phyloP scores from a whole-genome alignment of 1,140 invertebrate species.

The Planococcus citri region DNA sequence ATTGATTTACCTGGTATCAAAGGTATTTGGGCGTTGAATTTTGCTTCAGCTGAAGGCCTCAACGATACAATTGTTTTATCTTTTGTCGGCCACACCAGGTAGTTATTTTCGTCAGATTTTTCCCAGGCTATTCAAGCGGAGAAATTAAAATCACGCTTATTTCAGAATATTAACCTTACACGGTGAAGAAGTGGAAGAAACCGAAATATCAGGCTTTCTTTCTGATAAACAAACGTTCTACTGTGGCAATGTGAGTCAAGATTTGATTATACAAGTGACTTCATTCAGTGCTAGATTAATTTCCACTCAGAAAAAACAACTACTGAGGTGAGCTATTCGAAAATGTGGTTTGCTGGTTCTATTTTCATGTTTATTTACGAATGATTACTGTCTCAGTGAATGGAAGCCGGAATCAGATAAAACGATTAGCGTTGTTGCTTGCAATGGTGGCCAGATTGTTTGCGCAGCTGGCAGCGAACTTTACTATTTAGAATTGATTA shows the following conservation, averaged over 20 bases:
- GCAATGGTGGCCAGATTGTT: conserved; percentile 69
- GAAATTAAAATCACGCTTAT: background rate
- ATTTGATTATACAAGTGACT: conserved; percentile 76
- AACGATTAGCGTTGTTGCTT: conserved; percentile 76
- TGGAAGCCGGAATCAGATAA: conserved; percentile 65
- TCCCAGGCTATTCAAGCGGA: background rate
- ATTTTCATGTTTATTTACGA: background rate
- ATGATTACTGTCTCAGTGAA: conserved; percentile 40
- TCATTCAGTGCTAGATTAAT: conserved; percentile 54
- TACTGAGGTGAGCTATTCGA: conserved; percentile 39
- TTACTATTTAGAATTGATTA: conserved; percentile 74
- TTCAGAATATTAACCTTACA: conserved; percentile 28
- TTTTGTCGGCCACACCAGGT: conserved; percentile 86
- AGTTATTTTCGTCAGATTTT: conserved; percentile 23
- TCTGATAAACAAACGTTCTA: conserved; percentile 85
- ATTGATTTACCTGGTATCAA: conserved; percentile 95
- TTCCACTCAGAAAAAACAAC: conserved; percentile 47
- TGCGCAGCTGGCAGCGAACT: conserved; percentile 79
- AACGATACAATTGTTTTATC: conserved; percentile 87
- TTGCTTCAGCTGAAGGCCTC: conserved; percentile 43
- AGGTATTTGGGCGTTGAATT: conserved; percentile 87
- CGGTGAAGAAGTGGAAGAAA: conserved; percentile 68
- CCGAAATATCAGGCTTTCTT: conserved; percentile 77
- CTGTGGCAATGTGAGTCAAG: conserved; percentile 74
- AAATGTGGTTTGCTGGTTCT: background rate